Evolutionary conservation across 2,113 vertebrate genomes (phyloP), one percentile per base, ranked within the genome.

Genomic region (Urocynchramus pylzowi): DNA sequence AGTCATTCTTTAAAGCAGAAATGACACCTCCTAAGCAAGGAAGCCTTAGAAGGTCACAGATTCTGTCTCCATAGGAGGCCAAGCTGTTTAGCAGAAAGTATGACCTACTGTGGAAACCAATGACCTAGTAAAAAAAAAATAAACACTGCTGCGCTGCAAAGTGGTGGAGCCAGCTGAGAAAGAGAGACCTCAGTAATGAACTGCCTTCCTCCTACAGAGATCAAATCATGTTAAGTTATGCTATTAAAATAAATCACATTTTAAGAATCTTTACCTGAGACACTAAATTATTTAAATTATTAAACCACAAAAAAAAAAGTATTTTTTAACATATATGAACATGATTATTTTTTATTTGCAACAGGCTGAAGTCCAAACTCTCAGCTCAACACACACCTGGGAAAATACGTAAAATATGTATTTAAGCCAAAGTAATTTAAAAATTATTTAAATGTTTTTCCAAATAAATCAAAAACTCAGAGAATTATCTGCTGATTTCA

Each of bases 41-140:
- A 93, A 95, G 56, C 14, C 41, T 89, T 52, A 24, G 90, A 95
- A 88, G 39, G 84, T 90, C 87, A 97, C 85, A 96, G 54, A 95
- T 86, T 95, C 84, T 96, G 56, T 42, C 89, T 93, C 82, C 69
- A 74, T 82, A 89, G 96, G 76, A 93, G 65, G 41, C 59, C 75
- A 94, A 96, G 39, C 56, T 92, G 93, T 96, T 54, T 75, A 96
- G 81, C 53, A 95, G 79, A 77, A 95, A 94, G 80, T 93, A 73
- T 92, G 95, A 71, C 94, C 64, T 84, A 87, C 56, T 68, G 79
- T 28, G 56, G 95, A 96, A 96, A 88, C 45, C 64, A 94, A 76
- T 81, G 71, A 69, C 65, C 82, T 94, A 70, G 64, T 89, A 93
- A 47, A 67, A 95, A 89, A 79, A 95, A 93, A 87, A 74, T 54